Base-by-base conservation (phyloP, 2,888 invertebrate species). In the Drosophila nigricruria region DNA sequence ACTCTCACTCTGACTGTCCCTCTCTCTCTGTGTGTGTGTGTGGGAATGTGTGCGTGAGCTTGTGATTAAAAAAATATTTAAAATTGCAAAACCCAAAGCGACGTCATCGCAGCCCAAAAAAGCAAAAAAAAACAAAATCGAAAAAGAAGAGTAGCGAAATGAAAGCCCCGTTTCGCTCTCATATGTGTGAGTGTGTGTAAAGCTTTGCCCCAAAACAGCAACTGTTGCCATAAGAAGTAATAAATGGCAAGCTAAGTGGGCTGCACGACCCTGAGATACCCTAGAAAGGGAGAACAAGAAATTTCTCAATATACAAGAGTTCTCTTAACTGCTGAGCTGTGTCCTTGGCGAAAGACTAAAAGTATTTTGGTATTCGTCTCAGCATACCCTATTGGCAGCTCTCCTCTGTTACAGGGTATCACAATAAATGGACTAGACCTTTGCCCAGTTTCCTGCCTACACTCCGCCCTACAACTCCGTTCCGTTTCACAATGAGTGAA, bases 61-160 rank as follows among this genome's bases (percentile, higher is more conserved):
- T 90, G 79, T 86, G 80, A 81, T 82, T 83, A 86, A 86, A 86
- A 89, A 86, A 81, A 86, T 89, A 89, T 90, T 90, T 80, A 79
- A 88, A 84, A 90, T 82, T 82, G 89, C 87, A 89, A 83, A 80
- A 82, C 79, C 76, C 69, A 86, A 83, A 86, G 82, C 84, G 84
- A 83, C 82, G 71, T 88, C 83, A 81, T 82, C 73, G 77, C 67
- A 73, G 60, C 64, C 61, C 68, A 45, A 70, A 68, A 32, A 70
- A 72, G 61, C 6, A 12, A 20, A 12, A 5, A 5, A 78, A 67
- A 62, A 65, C 3, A 14, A 43, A 32, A 36, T 30, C 30, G 32
- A 70, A 54, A 59, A 20, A 56, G 9, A 27, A 56, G 25, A 57
- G 42, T 16, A 58, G 27, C 52, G 16, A 61, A 61, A 49, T 58